These are phyloP conservation scores for Gallinago media DNA, from an alignment of 2,113 vertebrate species.

Conservation along the genomic window DNA sequence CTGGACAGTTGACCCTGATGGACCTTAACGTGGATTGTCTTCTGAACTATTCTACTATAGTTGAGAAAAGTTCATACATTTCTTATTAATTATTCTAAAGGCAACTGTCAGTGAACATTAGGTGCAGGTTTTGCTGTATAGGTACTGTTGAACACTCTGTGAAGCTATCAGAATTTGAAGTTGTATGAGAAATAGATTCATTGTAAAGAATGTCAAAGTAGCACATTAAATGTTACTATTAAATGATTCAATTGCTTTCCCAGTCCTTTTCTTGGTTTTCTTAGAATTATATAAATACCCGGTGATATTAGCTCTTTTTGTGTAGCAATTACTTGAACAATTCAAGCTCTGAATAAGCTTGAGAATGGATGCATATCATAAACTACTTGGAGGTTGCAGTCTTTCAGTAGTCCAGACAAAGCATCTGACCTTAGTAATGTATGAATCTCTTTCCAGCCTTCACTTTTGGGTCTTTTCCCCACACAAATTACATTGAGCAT, in stretches of 20 bases:
- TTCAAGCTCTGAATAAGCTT: background rate
- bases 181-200: background rate
- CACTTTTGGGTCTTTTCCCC: background rate
- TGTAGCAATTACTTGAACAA: background rate
- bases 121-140: background rate
- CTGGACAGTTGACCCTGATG: background rate
- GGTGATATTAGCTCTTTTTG: background rate
- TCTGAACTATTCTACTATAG: background rate
- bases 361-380: background rate
- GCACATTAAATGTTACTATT: background rate
- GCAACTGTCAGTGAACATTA: background rate
- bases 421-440: background rate
- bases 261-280: background rate
- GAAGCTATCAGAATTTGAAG: background rate
- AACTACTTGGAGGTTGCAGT: background rate
- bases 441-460: background rate
- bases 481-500: background rate
- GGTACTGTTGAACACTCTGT: background rate
- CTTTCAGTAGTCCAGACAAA: background rate
- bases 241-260: background rate
- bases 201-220: background rate
- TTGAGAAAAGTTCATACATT: background rate
- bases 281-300: background rate
- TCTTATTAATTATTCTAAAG: background rate
- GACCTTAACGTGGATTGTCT: background rate